Percentiles rank a stretch among this genome's conserved stretches.
Evolutionary conservation across 2,113 vertebrate genomes (phyloP).

Genomic region (human): GRCh38 chr4:133135001-133135500

Average conservation of each 20-base stretch:
- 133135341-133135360: background rate
- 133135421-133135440: background rate
- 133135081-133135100: background rate
- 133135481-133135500: constrained; percentile 4
- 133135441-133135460: background rate
- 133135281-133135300: background rate
- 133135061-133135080: background rate
- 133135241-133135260: background rate
- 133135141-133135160: background rate
- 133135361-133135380: background rate
- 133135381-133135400: background rate
- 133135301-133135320: background rate
- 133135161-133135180: background rate
- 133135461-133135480: background rate
- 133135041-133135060: background rate
- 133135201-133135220: background rate
- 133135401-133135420: background rate
- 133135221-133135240: background rate
- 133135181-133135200: background rate
- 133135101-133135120: background rate
- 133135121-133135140: background rate
- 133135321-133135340: background rate
- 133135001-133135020: background rate
- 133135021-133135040: background rate
- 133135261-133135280: background rate